Evolutionary conservation across 2,888 invertebrate genomes (phyloP).

Genomic region (Thysanoteuthis rhombus): DNA sequence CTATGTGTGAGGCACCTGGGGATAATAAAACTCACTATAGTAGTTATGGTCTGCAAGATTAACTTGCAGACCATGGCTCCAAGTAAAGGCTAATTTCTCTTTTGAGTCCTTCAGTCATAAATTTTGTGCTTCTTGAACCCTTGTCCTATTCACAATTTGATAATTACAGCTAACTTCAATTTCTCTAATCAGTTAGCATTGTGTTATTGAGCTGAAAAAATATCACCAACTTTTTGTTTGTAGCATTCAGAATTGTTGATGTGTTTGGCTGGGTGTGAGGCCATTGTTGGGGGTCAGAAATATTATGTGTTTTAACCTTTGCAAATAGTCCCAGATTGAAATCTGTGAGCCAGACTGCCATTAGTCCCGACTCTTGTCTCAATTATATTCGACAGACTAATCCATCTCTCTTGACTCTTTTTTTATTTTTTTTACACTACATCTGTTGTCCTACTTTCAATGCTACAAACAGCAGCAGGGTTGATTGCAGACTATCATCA

Average conservation of each 20-base stretch:
- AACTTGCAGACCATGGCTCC: too few relatives aligned
- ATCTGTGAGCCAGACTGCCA: neutral
- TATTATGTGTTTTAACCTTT: slow-evolving; percentile 2
- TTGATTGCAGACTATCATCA: neutral
- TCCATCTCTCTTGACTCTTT: neutral
- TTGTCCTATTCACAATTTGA: neutral
- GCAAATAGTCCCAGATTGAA: neutral
- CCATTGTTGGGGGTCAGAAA: neutral
- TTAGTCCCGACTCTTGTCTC: neutral
- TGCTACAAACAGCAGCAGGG: neutral
- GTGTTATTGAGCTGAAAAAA: neutral
- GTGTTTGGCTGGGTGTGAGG: neutral
- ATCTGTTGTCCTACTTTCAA: neutral
- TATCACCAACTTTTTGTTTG: neutral
- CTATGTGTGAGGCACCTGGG: too few relatives aligned
- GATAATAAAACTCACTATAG: too few relatives aligned
- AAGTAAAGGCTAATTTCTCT: too few relatives aligned
- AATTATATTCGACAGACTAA: neutral
- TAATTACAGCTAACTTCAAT: neutral
- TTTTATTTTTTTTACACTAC: neutral
- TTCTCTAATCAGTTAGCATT: neutral
- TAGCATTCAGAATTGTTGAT: neutral
- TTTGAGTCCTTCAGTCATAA: too few relatives aligned
- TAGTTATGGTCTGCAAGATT: too few relatives aligned
- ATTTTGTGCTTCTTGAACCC: neutral